phyloP scores from a whole-genome alignment of 2,797 vertebrate genomes.

The Streptopelia turtur region DNA sequence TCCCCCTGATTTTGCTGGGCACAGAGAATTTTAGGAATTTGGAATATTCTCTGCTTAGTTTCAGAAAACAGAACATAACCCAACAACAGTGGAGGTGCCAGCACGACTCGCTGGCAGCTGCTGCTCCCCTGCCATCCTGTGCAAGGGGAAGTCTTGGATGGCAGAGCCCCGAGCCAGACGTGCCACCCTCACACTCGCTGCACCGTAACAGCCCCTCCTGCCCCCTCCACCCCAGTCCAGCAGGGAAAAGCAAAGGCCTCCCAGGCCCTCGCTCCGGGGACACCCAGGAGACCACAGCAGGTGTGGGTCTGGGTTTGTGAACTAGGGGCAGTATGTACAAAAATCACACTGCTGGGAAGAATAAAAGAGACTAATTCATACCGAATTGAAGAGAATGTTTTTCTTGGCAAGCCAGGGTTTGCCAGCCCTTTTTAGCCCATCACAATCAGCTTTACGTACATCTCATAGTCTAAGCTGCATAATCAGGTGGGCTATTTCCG shows the following conservation, averaged over 20 bases:
- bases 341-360: background rate
- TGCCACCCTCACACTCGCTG: background rate
- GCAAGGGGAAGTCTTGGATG: background rate
- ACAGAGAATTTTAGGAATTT: slow-evolving; percentile 49
- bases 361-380: background rate
- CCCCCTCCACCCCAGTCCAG: background rate
- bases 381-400: background rate
- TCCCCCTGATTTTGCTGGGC: slow-evolving; percentile 8
- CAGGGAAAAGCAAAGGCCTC: background rate
- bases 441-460: background rate
- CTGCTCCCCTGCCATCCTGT: background rate
- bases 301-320: background rate
- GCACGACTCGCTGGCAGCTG: background rate
- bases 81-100: background rate
- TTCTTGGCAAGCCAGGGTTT: background rate
- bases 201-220: background rate
- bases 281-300: background rate
- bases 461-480: background rate
- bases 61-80: slow-evolving; percentile 25
- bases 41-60: slow-evolving; percentile 12
- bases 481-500: slow-evolving; percentile 13
- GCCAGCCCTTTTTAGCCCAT: background rate
- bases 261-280: background rate
- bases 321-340: background rate
- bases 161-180: background rate